A percentile compares a stretch with the other conserved stretches of the same genome.
Conservation (phyloP, 2,888 invertebrate species). For the Nephrotoma guestfalica region DNA sequence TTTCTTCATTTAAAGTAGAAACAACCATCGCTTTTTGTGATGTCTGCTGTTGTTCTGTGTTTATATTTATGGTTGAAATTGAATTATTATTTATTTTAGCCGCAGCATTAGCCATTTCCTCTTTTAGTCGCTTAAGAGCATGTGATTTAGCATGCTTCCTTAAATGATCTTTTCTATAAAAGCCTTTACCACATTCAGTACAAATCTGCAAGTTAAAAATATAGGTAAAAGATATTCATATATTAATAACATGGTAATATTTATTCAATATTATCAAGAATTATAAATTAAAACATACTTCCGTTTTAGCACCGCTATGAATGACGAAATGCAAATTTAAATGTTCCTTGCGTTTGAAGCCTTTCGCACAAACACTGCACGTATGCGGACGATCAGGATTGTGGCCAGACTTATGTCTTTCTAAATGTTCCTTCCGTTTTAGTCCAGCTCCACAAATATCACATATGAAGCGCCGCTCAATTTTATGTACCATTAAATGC, state of each 20-base stretch:
- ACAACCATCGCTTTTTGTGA: conserved; percentile 2
- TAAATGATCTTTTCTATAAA: conserved; percentile 66
- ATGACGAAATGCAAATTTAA: conserved; percentile 71
- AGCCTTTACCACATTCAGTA: conserved; percentile 35
- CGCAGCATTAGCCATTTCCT: conserved; percentile 34
- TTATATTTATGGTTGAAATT: neutral
- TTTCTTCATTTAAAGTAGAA: neutral
- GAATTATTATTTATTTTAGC: neutral
- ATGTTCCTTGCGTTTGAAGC: conserved; percentile 69
- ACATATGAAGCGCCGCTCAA: conserved; percentile 63
- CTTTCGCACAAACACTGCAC: conserved; percentile 62
- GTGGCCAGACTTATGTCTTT: conserved; percentile 64
- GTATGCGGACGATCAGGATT: conserved; percentile 69
- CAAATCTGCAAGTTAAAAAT: conserved; percentile 18
- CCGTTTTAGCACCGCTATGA: conserved; percentile 71
- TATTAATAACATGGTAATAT: neutral
- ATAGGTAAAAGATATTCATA: neutral
- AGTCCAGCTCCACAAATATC: conserved; percentile 63
- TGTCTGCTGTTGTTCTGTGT: neutral
- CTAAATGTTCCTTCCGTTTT: conserved; percentile 64
- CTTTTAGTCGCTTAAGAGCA: conserved; percentile 57
- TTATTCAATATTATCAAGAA: neutral
- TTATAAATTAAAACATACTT: conserved; percentile 31
- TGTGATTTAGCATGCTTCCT: conserved; percentile 68
- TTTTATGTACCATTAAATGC: conserved; percentile 62